phyloP scores from a whole-genome alignment of 53 echinoderm and acorn worm genomes.

The Zoroaster sp. region DNA sequence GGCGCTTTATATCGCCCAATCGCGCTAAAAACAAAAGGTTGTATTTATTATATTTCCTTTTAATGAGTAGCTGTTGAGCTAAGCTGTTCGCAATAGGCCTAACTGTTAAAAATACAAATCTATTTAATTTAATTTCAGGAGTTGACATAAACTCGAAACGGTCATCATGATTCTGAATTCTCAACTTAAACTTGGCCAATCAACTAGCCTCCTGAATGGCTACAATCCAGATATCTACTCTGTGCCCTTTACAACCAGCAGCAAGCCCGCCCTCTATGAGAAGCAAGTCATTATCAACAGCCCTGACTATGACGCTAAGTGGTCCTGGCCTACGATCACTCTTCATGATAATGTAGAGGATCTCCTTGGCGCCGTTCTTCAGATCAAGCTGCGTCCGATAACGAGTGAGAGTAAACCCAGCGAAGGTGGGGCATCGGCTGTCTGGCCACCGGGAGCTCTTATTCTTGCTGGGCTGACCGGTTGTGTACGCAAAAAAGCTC shows the following conservation, averaged over 20 bases:
- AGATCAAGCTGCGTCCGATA: neutral
- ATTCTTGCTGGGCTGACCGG: neutral
- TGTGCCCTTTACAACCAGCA: neutral
- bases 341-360: conserved; percentile 14
- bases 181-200: conserved; percentile 31
- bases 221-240: conserved; percentile 11
- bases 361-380: neutral
- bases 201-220: conserved; percentile 12
- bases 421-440: neutral
- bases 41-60: too few species aligned
- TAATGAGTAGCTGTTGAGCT: too few species aligned
- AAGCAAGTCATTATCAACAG: neutral
- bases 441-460: conserved; percentile 20
- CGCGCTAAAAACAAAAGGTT: too few species aligned
- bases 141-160: too few species aligned
- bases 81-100: too few species aligned
- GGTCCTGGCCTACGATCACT: conserved; percentile 25
- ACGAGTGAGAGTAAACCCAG: neutral
- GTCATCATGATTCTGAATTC: neutral
- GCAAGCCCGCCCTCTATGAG: conserved; percentile 21
- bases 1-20: too few species aligned
- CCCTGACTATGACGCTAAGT: neutral
- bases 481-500: neutral
- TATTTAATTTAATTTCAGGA: too few species aligned
- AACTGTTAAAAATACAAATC: too few species aligned